phyloP scores from a whole-genome alignment of 2,113 vertebrate species.

The Rhinolophus sinicus region DNA sequence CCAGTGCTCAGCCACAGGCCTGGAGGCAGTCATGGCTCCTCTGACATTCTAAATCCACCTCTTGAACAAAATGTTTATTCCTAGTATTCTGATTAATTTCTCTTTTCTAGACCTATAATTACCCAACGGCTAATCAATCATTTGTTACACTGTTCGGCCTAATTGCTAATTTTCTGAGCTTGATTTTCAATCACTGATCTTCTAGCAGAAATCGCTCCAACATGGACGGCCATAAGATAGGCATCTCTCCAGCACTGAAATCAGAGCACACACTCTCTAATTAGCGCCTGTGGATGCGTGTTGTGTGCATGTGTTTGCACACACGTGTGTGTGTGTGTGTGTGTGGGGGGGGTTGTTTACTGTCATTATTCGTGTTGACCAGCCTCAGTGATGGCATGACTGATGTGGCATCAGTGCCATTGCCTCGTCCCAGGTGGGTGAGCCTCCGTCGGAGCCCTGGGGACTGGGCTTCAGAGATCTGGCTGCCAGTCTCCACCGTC shows the following conservation, averaged over 20 bases:
- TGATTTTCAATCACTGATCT: conserved; percentile 42
- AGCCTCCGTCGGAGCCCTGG: not conserved
- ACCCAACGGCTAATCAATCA: conserved; percentile 42
- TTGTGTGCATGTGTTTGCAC: not conserved
- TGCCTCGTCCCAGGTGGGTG: not conserved
- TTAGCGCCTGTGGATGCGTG: not conserved
- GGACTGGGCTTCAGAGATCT: not conserved
- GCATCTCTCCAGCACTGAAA: not conserved
- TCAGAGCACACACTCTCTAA: not conserved
- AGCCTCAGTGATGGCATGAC: not conserved
- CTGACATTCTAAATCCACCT: not conserved
- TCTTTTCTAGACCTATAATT: conserved; percentile 30
- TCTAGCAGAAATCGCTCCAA: not conserved
- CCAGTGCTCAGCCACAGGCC: not conserved
- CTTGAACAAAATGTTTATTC: conserved; percentile 43
- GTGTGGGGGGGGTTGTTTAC: not conserved
- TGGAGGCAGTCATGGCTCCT: not conserved
- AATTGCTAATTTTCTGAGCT: conserved; percentile 53
- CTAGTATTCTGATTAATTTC: conserved; percentile 40
- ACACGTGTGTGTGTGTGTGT: not conserved
- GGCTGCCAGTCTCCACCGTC: not conserved
- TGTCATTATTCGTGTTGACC: not conserved
- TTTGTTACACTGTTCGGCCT: not conserved
- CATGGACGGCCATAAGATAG: not conserved
- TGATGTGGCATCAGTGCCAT: not conserved